Conservation (phyloP, 2,888 invertebrate species). For the Geotrupes spiniger region DNA sequence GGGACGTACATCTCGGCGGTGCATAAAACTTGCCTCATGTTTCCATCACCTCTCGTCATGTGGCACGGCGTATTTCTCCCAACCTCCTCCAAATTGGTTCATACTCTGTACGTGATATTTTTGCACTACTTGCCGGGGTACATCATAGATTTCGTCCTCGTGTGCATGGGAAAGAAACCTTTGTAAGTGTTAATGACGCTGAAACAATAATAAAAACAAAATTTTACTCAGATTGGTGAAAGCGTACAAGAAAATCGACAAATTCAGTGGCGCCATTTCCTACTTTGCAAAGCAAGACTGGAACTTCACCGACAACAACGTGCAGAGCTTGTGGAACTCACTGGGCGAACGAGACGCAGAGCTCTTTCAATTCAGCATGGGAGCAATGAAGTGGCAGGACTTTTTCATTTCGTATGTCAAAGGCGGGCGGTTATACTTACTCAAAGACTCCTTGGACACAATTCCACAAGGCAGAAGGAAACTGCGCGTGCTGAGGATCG, state of each 20-base stretch:
- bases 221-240: background rate
- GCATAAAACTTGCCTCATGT: constrained; percentile 54
- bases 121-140: constrained; percentile 62
- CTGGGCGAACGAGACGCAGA: constrained; percentile 57
- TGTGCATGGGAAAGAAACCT: constrained; percentile 59
- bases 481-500: constrained; percentile 36
- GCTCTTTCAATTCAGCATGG: constrained; percentile 63
- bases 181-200: constrained; percentile 52
- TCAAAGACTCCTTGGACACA: constrained; percentile 77
- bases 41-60: constrained; percentile 57
- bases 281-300: constrained; percentile 81
- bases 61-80: constrained; percentile 65
- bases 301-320: constrained; percentile 64
- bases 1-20: too few relatives aligned
- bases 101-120: constrained; percentile 57
- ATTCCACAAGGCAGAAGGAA: constrained; percentile 67
- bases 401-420: constrained; percentile 67
- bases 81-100: constrained; percentile 57
- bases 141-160: constrained; percentile 12
- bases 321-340: constrained; percentile 57
- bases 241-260: constrained; percentile 72
- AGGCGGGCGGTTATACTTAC: constrained; percentile 73
- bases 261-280: constrained; percentile 67
- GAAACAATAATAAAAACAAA: background rate
- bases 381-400: constrained; percentile 70